These are phyloP conservation scores for Acholoe squamosa DNA, from an alignment of 2,888 invertebrate genomes.

Conservation along the genomic window DNA sequence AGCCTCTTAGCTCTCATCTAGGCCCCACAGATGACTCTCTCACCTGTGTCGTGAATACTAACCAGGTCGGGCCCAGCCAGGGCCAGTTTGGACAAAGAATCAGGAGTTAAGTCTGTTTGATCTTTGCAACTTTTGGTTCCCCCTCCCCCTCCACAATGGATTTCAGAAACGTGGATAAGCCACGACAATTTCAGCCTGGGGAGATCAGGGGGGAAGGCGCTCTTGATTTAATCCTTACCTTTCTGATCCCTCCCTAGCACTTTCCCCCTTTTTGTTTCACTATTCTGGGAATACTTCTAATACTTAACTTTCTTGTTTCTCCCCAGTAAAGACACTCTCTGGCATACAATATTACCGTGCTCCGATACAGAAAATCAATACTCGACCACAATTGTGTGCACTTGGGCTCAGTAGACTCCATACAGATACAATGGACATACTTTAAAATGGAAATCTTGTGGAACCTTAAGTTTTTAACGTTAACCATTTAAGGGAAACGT, in stretches of 20 bases:
- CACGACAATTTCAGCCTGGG: background rate
- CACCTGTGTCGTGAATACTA: slow-evolving; percentile 42
- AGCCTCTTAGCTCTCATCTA: slow-evolving; percentile 36
- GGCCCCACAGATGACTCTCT: slow-evolving; percentile 28
- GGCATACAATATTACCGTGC: background rate
- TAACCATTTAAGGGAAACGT: too few relatives aligned
- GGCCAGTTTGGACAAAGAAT: slow-evolving; percentile 57
- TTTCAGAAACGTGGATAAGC: slow-evolving; percentile 44
- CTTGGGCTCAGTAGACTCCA: background rate
- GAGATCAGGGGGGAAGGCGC: background rate
- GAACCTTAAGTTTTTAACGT: background rate
- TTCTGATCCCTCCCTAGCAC: background rate
- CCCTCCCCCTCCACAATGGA: slow-evolving; percentile 30
- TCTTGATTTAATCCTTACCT: background rate
- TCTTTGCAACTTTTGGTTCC: slow-evolving; percentile 54
- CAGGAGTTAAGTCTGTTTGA: slow-evolving; percentile 53
- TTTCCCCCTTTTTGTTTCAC: background rate
- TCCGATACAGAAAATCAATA: slow-evolving; percentile 35
- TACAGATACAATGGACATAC: slow-evolving; percentile 4
- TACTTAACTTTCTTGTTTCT: background rate
- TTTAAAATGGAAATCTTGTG: slow-evolving; percentile 38
- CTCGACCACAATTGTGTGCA: background rate
- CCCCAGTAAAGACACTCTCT: too few relatives aligned
- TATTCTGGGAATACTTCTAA: background rate
- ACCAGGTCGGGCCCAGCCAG: background rate